These are phyloP conservation scores for Epistrophe grossulariae DNA, from an alignment of 2,888 invertebrate species.

Conservation along the genomic window DNA sequence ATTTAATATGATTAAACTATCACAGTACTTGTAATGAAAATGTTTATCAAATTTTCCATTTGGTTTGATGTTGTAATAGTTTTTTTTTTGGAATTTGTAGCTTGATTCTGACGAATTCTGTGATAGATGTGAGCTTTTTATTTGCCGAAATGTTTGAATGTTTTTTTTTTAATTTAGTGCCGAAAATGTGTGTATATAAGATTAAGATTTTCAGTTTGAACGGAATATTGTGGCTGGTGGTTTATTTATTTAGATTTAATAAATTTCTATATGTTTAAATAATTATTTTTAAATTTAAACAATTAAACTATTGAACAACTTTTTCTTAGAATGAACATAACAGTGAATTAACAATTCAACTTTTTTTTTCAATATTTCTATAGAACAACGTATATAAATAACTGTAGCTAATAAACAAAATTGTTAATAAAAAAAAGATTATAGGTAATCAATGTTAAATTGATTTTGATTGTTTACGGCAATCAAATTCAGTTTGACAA, in stretches of 20 bases:
- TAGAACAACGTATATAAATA: constrained; percentile 69
- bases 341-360: constrained; percentile 75
- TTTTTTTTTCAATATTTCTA: constrained; percentile 64
- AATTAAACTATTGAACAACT: constrained; percentile 75
- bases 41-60: neutral
- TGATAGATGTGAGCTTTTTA: constrained; percentile 48
- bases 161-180: constrained; percentile 66
- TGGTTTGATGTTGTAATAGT: neutral
- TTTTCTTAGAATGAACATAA: constrained; percentile 71
- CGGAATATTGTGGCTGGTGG: constrained; percentile 42
- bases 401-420: constrained; percentile 53
- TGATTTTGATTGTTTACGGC: constrained; percentile 42
- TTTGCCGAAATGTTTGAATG: constrained; percentile 79
- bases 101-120: neutral
- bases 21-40: neutral
- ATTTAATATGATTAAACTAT: constrained; percentile 5
- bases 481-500: constrained; percentile 26
- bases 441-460: constrained; percentile 39
- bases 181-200: constrained; percentile 62
- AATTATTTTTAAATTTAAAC: constrained; percentile 66
- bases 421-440: constrained; percentile 41
- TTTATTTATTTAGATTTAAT: constrained; percentile 36
- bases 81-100: constrained; percentile 28
- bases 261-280: constrained; percentile 53
- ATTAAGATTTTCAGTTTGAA: constrained; percentile 28